phyloP scores from a whole-genome alignment of 2,888 invertebrate genomes.

The Ischnus inquisitorius region DNA sequence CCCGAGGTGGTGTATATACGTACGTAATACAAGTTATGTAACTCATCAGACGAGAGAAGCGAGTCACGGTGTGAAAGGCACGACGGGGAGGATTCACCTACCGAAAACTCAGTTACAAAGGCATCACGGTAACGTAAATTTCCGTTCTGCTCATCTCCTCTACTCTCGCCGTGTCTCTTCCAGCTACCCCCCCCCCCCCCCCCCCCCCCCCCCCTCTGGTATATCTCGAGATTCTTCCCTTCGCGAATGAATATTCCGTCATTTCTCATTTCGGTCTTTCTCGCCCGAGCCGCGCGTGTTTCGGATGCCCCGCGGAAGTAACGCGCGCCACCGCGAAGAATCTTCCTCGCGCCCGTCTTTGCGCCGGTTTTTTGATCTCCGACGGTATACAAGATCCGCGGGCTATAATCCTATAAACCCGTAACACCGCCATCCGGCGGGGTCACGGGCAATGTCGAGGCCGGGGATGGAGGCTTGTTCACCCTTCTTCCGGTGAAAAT shows the following conservation, averaged over 20 bases:
- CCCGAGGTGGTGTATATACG: background rate
- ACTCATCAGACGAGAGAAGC: slow-evolving; percentile 28
- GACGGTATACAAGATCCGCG: slow-evolving; percentile 26
- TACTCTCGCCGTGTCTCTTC: slow-evolving; percentile 8
- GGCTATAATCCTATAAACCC: slow-evolving; percentile 64
- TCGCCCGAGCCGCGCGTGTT: slow-evolving; percentile 26
- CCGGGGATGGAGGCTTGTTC: slow-evolving; percentile 30
- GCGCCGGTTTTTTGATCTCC: background rate
- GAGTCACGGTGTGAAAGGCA: slow-evolving; percentile 24
- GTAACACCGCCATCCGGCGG: slow-evolving; percentile 3
- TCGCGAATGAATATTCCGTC: slow-evolving; percentile 68
- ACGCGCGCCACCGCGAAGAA: background rate
- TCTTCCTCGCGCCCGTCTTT: slow-evolving; percentile 9
- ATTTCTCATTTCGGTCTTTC: slow-evolving; percentile 71
- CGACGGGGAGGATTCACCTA: background rate
- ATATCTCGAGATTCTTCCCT: background rate
- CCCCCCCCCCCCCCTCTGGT: background rate
- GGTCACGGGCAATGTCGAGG: background rate
- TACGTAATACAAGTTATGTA: slow-evolving; percentile 36
- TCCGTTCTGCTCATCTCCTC: slow-evolving; percentile 22
- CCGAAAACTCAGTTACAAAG: slow-evolving; percentile 45
- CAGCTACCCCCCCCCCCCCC: slow-evolving; percentile 9
- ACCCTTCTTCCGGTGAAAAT: slow-evolving; percentile 71
- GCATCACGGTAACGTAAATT: slow-evolving; percentile 37
- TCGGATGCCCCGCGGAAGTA: slow-evolving; percentile 14